phyloP scores from a whole-genome alignment of 2,113 vertebrate species.

The Pardalotus punctatus region DNA sequence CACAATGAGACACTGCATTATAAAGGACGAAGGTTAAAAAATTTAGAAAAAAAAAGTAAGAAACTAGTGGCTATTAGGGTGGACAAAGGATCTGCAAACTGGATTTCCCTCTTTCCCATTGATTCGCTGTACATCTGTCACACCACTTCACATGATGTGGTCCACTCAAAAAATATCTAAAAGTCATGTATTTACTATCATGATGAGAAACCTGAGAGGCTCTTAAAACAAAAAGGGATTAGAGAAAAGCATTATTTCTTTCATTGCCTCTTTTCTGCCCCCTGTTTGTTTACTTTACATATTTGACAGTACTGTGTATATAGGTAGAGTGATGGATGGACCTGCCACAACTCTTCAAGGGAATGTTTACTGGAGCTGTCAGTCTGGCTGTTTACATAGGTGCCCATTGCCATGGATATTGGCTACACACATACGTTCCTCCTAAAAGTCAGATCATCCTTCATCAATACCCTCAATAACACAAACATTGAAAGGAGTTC shows the following conservation, averaged over 20 bases:
- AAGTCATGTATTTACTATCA: not conserved
- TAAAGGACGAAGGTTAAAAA: not conserved
- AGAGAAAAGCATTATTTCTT: not conserved
- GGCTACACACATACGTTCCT: not conserved
- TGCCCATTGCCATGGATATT: slow-evolving; percentile 37
- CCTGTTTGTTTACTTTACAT: slow-evolving; percentile 33
- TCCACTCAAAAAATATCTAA: not conserved
- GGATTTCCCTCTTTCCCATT: not conserved
- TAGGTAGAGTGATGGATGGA: slow-evolving; percentile 28
- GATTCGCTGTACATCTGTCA: not conserved
- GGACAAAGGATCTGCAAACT: not conserved
- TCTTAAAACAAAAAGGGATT: not conserved
- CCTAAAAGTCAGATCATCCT: slow-evolving; percentile 40
- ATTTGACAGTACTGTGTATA: slow-evolving; percentile 5
- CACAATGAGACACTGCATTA: not conserved
- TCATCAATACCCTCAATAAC: slow-evolving; percentile 18
- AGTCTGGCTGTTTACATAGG: slow-evolving; percentile 19
- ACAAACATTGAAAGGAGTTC: not conserved
- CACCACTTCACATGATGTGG: not conserved
- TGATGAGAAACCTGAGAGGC: not conserved
- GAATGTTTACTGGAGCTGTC: slow-evolving; percentile 45
- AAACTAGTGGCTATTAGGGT: not conserved
- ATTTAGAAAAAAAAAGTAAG: not conserved
- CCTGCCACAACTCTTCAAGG: not conserved
- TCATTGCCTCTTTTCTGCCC: not conserved